Percentiles rank a stretch among this genome's conserved stretches.
Conservation (phyloP, 2,113 vertebrate species). For the Ramphastos sulfuratus region DNA sequence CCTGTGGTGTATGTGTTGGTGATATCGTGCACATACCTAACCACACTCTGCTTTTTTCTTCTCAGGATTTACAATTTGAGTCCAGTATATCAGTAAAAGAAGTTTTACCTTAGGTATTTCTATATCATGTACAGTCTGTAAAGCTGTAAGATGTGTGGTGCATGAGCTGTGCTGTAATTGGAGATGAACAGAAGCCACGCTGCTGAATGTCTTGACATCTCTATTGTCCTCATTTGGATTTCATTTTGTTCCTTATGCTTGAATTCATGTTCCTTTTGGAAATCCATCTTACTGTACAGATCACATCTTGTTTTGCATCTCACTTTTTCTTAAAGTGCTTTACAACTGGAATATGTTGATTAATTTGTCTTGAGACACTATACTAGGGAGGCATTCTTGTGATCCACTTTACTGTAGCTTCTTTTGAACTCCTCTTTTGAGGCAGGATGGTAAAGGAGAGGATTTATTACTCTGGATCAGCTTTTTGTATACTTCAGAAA, state of each 20-base stretch:
- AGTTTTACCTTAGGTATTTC: conserved; percentile 84
- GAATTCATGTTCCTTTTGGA: conserved; percentile 29
- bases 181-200: conserved; percentile 56
- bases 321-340: conserved; percentile 31
- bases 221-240: conserved; percentile 20
- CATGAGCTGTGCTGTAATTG: conserved; percentile 68
- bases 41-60: conserved; percentile 77
- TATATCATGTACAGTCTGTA: conserved; percentile 85
- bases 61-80: conserved; percentile 90
- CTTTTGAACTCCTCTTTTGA: conserved; percentile 26
- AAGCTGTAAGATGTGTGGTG: conserved; percentile 81
- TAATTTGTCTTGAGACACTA: background rate
- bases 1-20: conserved; percentile 59
- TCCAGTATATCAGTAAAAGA: conserved; percentile 80
- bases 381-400: conserved; percentile 7
- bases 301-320: conserved; percentile 21
- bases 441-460: conserved; percentile 16
- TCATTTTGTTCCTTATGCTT: background rate
- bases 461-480: conserved; percentile 5
- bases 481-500: background rate
- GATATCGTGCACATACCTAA: conserved; percentile 47
- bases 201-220: conserved; percentile 62
- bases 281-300: background rate
- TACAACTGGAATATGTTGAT: conserved; percentile 30
- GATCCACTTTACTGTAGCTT: conserved; percentile 20